Percentiles rank a stretch among this genome's conserved stretches.
Conservation (phyloP, 92 coral and sea anemone genomes). For the Virgularia gustaviana region DNA sequence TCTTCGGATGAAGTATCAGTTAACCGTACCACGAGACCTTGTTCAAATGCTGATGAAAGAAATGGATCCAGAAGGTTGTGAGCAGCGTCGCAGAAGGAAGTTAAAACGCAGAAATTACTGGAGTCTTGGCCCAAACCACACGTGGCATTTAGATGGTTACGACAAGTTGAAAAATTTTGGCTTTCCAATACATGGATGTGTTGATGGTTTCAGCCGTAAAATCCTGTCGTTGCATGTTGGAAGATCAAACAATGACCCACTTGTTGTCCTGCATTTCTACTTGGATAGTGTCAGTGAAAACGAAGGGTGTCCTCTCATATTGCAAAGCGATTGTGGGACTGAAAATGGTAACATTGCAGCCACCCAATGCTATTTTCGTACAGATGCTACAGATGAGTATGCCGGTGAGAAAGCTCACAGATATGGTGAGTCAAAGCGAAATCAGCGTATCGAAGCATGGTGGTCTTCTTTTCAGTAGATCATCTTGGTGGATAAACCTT, state of each 20-base stretch:
- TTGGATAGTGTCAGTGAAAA: conserved; percentile 15
- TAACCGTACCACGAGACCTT: conserved; percentile 30
- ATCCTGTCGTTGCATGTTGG: not conserved
- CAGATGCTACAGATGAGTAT: conserved; percentile 24
- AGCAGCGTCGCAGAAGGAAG: conserved; percentile 42
- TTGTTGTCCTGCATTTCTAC: conserved; percentile 13
- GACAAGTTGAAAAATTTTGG: conserved; percentile 17
- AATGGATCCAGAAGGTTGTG: conserved; percentile 51
- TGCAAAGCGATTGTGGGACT: conserved; percentile 21
- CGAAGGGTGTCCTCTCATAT: conserved; percentile 26
- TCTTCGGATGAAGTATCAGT: conserved; percentile 29
- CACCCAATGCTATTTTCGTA: conserved; percentile 3
- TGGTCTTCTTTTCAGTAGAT: conserved; percentile 47
- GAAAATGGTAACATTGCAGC: conserved; percentile 23
- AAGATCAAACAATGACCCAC: conserved; percentile 11
- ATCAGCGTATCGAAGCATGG: conserved; percentile 58
- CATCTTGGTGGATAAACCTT: conserved; percentile 55
- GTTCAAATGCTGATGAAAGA: conserved; percentile 29
- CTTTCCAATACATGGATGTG: conserved; percentile 16
- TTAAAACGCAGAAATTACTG: conserved; percentile 31
- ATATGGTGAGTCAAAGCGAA: conserved; percentile 49
- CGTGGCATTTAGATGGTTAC: conserved; percentile 3
- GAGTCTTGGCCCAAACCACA: conserved; percentile 51
- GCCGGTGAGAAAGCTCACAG: conserved; percentile 32
- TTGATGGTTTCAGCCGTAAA: conserved; percentile 13